Evolutionary conservation across 2,113 vertebrate species (phyloP), one percentile per base, ranked within the genome.

Genomic region (Chlorocebus sabaeus): DNA sequence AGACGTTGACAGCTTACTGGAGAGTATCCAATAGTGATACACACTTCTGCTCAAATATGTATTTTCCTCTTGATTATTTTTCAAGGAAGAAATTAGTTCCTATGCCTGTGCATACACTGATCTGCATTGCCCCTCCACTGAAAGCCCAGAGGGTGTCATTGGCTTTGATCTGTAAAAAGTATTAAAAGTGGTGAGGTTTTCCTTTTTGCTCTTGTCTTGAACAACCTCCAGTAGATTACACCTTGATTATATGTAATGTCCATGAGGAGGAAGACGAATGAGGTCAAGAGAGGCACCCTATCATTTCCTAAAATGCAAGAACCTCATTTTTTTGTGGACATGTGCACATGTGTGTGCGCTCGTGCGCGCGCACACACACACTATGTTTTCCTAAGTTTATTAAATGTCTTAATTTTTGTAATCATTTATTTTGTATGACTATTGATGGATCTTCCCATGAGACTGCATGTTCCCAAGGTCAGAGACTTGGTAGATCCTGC

Each of bases 311-410:
- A 75, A 30, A n/a, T 61, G 9, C 8, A 55, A 75, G 17, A 18
- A 7, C 11, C 30, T 85, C 20, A n/a, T 57, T 30, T 38, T 61
- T 87, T 87, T 23, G 52, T 25, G 57, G 4, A 3, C 9, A 35
- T 3, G 40, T 10, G n/a, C 3, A n/a, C 2, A 4, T 6, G 17
- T 0, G 23, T 3, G 20, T 3, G 10, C 9, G 0, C 52, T 1
- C 0, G 22, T 40, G 7, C 11, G 0, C 2, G 12, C 48, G 2
- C 3, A 12, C 5, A 35, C 17, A 67, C 20, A 52, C 61, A 22
- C 32, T 45, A 23, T 23, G 8, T 35, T 48, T 78, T 50, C 12
- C 45, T 38, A 38, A 18, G 52, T 35, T 86, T 86, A 25, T 61
- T 32, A 70, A 27, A 50, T 75, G 79, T 93, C 38, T 6, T 48